Conservation (phyloP, 2,797 vertebrate genomes). For the Cyclopterus lumpus region DNA sequence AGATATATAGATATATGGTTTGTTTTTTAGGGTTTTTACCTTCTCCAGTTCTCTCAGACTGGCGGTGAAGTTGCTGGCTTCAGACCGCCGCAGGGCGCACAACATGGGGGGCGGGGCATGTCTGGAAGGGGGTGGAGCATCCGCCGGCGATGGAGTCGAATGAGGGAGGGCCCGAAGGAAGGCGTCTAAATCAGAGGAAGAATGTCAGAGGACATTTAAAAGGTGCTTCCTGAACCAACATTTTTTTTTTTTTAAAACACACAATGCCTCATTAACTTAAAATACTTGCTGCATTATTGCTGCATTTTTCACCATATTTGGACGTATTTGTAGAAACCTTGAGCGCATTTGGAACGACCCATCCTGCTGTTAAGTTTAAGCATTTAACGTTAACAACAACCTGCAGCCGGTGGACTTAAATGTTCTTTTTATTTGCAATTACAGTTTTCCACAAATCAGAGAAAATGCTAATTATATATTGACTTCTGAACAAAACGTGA, state of each 20-base stretch:
- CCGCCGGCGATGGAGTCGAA: conserved; percentile 64
- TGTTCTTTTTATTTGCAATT: too few relatives aligned
- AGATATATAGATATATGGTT: too few relatives aligned
- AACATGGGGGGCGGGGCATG: conserved; percentile 81
- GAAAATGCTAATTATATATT: too few relatives aligned
- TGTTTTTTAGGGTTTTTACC: conserved; percentile 73
- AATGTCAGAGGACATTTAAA: not conserved
- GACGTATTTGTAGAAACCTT: not conserved
- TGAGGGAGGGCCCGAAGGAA: conserved; percentile 85
- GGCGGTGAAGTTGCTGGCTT: conserved; percentile 94
- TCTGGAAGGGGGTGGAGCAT: conserved; percentile 74
- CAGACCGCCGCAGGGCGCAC: conserved; percentile 89
- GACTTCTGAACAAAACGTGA: not conserved
- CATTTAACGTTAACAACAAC: not conserved
- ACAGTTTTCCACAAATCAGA: not conserved
- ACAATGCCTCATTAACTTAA: too few relatives aligned
- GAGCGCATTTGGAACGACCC: not conserved
- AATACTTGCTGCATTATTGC: too few relatives aligned
- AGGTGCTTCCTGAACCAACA: not conserved
- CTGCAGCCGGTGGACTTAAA: not conserved
- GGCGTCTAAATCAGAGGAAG: conserved; percentile 72
- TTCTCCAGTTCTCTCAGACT: conserved; percentile 95
- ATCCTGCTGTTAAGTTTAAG: not conserved
- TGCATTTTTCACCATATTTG: too few relatives aligned
- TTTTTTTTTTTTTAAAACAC: too few relatives aligned